Conservation (phyloP, 2,888 invertebrate genomes). For the Abrostola tripartita region DNA sequence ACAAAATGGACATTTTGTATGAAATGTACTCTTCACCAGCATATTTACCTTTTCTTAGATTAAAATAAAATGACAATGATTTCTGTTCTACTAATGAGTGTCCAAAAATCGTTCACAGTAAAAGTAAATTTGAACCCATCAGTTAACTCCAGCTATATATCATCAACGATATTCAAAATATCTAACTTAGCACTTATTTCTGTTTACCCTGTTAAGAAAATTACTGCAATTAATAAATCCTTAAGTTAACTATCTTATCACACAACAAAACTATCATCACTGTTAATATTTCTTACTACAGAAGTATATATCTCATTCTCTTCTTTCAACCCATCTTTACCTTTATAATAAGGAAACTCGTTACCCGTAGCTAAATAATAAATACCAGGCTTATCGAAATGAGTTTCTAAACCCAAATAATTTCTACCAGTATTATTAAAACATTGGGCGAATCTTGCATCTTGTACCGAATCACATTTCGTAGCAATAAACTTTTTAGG, state of each 20-base stretch:
- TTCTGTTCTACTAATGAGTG: too few species aligned
- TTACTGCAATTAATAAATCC: background rate
- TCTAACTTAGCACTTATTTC: too few species aligned
- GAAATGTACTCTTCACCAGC: too few species aligned
- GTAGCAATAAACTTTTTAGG: constrained; percentile 79
- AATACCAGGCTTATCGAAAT: constrained; percentile 74
- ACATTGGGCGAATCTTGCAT: constrained; percentile 77
- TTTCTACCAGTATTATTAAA: constrained; percentile 73
- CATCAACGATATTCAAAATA: too few species aligned
- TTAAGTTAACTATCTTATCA: background rate
- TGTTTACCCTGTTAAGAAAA: background rate
- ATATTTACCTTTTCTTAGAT: too few species aligned
- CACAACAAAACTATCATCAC: constrained; percentile 69
- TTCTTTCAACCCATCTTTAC: constrained; percentile 73
- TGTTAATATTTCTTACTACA: constrained; percentile 66
- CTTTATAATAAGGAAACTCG: constrained; percentile 79
- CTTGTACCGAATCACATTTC: constrained; percentile 76
- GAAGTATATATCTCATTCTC: constrained; percentile 78
- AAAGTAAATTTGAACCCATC: too few species aligned
- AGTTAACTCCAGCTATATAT: too few species aligned
- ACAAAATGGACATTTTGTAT: too few species aligned
- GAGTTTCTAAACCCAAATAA: constrained; percentile 73
- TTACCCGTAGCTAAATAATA: constrained; percentile 78
- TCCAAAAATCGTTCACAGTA: too few species aligned
- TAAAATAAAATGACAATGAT: too few species aligned